phyloP scores from a whole-genome alignment of 2,797 vertebrate species.

The Acrossocheilus wenchowensis region DNA sequence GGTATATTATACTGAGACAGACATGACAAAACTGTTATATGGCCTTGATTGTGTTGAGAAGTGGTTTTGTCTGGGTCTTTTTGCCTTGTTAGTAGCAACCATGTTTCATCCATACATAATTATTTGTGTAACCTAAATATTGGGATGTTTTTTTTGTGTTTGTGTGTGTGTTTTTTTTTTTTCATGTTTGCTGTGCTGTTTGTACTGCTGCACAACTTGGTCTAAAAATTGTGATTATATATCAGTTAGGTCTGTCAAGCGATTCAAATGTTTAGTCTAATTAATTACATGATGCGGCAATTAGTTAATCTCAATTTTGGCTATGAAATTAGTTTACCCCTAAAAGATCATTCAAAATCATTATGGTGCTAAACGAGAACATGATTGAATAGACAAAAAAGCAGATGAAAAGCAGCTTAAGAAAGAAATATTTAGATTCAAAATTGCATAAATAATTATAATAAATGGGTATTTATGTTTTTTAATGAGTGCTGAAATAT shows the following conservation, averaged over 20 bases:
- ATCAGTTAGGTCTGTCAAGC: neutral
- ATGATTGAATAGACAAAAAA: neutral
- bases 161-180: too few relatives aligned
- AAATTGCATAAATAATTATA: neutral
- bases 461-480: neutral
- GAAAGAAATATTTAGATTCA: neutral
- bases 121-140: too few relatives aligned
- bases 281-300: neutral
- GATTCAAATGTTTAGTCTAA: neutral
- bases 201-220: neutral
- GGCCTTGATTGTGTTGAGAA: too few relatives aligned
- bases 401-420: neutral
- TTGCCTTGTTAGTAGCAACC: too few relatives aligned
- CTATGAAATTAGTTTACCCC: neutral
- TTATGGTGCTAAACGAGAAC: neutral
- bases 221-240: neutral
- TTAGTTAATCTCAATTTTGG: neutral
- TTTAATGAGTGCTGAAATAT: too few relatives aligned
- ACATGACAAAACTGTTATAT: too few relatives aligned
- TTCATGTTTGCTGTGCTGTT: neutral
- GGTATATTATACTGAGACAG: too few relatives aligned
- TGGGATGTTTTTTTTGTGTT: too few relatives aligned
- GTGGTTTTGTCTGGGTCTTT: too few relatives aligned
- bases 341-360: neutral
- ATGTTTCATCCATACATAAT: too few relatives aligned